Base-by-base conservation (phyloP, 2,888 invertebrate species). In the Drosophila subsilvestris region DNA sequence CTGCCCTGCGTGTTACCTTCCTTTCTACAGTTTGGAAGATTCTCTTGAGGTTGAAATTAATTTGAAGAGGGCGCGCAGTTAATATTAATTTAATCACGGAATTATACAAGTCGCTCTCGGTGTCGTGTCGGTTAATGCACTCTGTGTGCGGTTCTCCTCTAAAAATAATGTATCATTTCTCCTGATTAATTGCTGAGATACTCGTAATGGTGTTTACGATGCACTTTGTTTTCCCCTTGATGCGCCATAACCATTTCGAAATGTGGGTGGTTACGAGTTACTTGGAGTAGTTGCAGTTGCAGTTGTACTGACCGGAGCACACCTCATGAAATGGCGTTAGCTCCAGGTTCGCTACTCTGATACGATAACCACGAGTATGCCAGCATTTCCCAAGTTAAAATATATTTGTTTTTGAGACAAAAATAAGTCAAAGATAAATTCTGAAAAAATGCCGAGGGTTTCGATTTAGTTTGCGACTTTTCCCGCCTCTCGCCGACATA, bases 51-150 rank as follows among this genome's bases (percentile, higher is more conserved):
- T 65, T 69, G 66, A 66, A 54, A 70, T 71, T 78, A 78, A 68
- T 75, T 68, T 58, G 50, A 59, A 44, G 60, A 62, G 49, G 56
- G 60, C 53, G 81, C 79, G 77, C 75, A 86, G 61, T 86, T 86
- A 77, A 79, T 80, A 86, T 86, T 82, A 86, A 86, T 86, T 79
- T 79, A 63, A 85, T 81, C 72, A 67, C 67, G 60, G 42, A 74
- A 78, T 79, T 79, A 77, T 82, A 76, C 76, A 57, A 74, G 63
- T 65, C 74, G 74, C 79, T 42, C n/a, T 3, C 22, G 45, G 55
- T 55, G 54, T 66, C 61, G 55, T 55, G 54, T 66, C 61, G 75
- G 61, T 70, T 80, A 87, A 79, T 85, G 83, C 86, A 85, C 83
- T 81, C 74, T 70, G 62, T 53, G 67, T 53, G 58, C 37, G n/a